Base-by-base conservation (phyloP, 2,888 invertebrate genomes). In the Nomada ruficornis region DNA sequence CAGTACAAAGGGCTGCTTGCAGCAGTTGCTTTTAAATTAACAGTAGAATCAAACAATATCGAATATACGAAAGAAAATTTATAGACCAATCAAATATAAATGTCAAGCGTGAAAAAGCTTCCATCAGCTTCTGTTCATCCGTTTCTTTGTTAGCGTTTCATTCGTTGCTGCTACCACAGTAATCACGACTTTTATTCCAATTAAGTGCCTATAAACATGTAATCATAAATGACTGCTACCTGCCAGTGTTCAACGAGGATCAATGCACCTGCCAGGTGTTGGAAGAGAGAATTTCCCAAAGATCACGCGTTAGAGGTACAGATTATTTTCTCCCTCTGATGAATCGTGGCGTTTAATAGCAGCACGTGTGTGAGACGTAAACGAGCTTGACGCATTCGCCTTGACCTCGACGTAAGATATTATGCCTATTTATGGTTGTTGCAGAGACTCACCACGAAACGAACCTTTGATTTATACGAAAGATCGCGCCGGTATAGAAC, bases 381-480 rank as follows among this genome's bases (percentile, higher is more conserved):
- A 88, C 89, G 89, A 88, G 87, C 84, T 82, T 88, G 89, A 85
- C 89, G 87, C 89, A 89, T 85, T 86, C 86, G 86, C 89, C 91
- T 90, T 91, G 90, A 90, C 90, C 91, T 80, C 87, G 84, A 86
- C 88, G 76, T 86, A 89, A 90, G 91, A 90, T 90, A 89, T 91
- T 88, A 89, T 88, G 82, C 84, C 88, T 88, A 80, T 85, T 86
- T 84, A 83, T 77, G 84, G 76, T 74, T 67, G 89, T 77, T 77
- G 76, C 84, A 80, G 77, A 80, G 81, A 74, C 85, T 82, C 82
- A 83, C 77, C 83, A 88, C 89, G 86, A 91, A 91, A 91, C 89
- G 89, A 89, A 90, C 85, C 89, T 90, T 90, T 91, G 91, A 91
- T 90, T 91, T 91, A 91, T 89, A 87, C 88, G 88, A 84, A 76